Conservation (phyloP, 37 sponge, comb jelly and placozoan genomes). For the Aplysina aerophoba region DNA sequence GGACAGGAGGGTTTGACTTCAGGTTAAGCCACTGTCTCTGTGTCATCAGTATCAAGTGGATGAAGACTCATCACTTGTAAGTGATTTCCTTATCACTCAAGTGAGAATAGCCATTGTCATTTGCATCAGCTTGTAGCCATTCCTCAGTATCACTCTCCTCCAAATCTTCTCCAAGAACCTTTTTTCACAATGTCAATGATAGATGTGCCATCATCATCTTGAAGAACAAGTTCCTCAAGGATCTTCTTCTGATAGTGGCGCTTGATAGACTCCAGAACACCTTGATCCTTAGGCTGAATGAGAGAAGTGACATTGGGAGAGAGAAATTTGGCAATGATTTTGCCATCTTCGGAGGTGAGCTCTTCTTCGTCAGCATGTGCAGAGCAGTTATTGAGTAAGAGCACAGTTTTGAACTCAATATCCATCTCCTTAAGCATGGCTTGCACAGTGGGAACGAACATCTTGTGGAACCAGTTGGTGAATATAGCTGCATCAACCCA, state of each 20-base stretch:
- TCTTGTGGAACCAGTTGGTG: constrained; percentile 42
- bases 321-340: constrained; percentile 41
- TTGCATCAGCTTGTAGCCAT: too few relatives aligned
- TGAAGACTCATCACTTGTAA: too few relatives aligned
- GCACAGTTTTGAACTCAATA: constrained; percentile 21
- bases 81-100: too few relatives aligned
- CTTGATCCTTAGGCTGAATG: constrained; percentile 63
- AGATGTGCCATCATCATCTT: constrained; percentile 8
- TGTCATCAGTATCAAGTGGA: too few relatives aligned
- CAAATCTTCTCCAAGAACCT: too few relatives aligned
- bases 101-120: too few relatives aligned
- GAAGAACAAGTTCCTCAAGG: neutral
- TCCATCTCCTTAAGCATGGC: constrained; percentile 10
- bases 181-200: neutral
- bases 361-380: constrained; percentile 46
- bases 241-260: constrained; percentile 32
- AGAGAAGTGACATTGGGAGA: constrained; percentile 46
- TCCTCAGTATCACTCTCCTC: too few relatives aligned
- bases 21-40: too few relatives aligned
- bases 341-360: constrained; percentile 23
- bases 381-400: constrained; percentile 55
- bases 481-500: constrained; percentile 53
- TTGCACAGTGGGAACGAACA: constrained; percentile 32
- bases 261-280: constrained; percentile 54
- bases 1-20: too few relatives aligned